Percentiles rank a stretch among this genome's conserved stretches.
These are phyloP conservation scores for Meriones psammophilus DNA, from an alignment of 2,797 vertebrate species.

Conservation along the genomic window DNA sequence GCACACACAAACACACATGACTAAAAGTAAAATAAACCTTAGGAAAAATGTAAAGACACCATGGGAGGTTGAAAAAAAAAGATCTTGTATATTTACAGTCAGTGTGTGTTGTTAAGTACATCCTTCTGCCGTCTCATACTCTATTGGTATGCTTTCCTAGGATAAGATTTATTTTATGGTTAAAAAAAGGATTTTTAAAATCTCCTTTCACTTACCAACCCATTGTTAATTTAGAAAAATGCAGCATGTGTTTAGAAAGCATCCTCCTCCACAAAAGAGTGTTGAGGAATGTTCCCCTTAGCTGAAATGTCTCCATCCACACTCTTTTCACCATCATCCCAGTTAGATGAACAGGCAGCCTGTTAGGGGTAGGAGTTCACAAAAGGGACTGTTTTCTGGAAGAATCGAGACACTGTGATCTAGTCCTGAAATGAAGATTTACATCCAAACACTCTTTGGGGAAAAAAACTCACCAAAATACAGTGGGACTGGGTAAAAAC, in stretches of 20 bases:
- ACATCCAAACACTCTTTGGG: too few species aligned
- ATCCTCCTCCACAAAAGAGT: fast-evolving
- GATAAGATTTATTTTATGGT: not conserved
- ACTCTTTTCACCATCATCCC: too few species aligned
- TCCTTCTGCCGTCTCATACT: not conserved
- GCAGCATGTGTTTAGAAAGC: fast-evolving
- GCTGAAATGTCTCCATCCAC: not conserved
- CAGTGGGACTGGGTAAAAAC: not conserved
- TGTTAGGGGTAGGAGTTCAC: not conserved
- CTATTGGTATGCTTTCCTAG: not conserved
- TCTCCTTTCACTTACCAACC: not conserved
- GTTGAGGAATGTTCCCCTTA: not conserved
- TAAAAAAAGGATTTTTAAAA: not conserved
- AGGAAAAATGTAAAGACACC: fast-evolving
- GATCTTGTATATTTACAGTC: fast-evolving
- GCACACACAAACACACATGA: not conserved
- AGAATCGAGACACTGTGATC: not conserved
- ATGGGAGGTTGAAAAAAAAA: too few species aligned
- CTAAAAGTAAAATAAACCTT: not conserved
- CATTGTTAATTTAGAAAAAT: not conserved
- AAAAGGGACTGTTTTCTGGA: not conserved
- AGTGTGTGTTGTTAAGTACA: fast-evolving
- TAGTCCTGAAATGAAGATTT: not conserved
- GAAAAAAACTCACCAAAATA: not conserved
- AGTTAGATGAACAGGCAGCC: not conserved